Percentiles rank a stretch among this genome's conserved stretches.
These are phyloP conservation scores for Pachymerium ferrugineum DNA, from an alignment of 2,888 invertebrate species.

Conservation along the genomic window DNA sequence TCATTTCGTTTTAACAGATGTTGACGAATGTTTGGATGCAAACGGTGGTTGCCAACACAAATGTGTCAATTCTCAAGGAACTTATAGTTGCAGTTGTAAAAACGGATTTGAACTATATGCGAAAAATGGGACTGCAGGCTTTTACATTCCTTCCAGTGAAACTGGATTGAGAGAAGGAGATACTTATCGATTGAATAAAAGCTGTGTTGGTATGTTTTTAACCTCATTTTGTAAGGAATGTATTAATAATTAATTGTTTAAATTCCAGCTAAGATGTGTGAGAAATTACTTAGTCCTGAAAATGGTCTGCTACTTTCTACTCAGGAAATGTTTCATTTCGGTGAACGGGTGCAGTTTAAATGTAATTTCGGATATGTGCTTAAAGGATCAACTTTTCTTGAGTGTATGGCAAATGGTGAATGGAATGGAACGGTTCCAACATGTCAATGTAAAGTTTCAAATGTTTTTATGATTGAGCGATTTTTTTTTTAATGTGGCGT, in stretches of 20 bases:
- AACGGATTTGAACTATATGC: slow-evolving; percentile 83
- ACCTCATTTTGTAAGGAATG: not conserved
- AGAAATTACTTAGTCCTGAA: slow-evolving; percentile 67
- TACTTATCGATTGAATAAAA: slow-evolving; percentile 81
- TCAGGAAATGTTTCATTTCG: slow-evolving; percentile 72
- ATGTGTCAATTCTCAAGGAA: slow-evolving; percentile 80
- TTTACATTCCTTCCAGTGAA: slow-evolving; percentile 70
- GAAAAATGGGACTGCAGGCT: slow-evolving; percentile 84
- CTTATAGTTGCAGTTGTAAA: slow-evolving; percentile 81
- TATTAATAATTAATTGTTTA: not conserved
- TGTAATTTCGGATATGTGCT: slow-evolving; percentile 92
- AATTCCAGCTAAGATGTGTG: slow-evolving; percentile 71
- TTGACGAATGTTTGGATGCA: slow-evolving; percentile 77
- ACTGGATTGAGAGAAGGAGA: slow-evolving; percentile 84
- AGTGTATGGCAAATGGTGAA: slow-evolving; percentile 80
- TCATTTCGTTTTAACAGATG: slow-evolving; percentile 51
- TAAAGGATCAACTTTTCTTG: slow-evolving; percentile 75
- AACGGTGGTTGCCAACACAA: slow-evolving; percentile 92
- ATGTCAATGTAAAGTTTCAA: slow-evolving; percentile 80
- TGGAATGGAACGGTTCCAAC: slow-evolving; percentile 93
- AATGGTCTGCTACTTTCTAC: slow-evolving; percentile 79
- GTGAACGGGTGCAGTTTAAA: slow-evolving; percentile 82
- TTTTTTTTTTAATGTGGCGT: slow-evolving; percentile 1
- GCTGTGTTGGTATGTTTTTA: slow-evolving; percentile 65
- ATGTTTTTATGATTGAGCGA: no score